A percentile compares a stretch with the other conserved stretches of the same genome.
Conservation (phyloP, 2,888 invertebrate species). For the Tetheella fluctuosa region DNA sequence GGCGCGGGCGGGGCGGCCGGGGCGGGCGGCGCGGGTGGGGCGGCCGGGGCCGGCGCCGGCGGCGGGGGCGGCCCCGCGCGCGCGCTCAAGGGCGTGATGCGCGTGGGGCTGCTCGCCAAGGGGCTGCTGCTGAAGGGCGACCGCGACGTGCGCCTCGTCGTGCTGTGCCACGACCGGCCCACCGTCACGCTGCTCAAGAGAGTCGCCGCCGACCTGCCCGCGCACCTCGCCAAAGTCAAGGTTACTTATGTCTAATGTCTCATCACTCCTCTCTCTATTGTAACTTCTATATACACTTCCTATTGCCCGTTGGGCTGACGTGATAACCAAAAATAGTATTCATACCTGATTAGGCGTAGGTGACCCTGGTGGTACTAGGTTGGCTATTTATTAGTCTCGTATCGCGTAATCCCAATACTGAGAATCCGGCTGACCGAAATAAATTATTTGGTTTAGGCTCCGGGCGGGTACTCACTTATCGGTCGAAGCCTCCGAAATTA, state of each 20-base stretch:
- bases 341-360: too few relatives aligned
- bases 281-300: too few relatives aligned
- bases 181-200: constrained; percentile 93
- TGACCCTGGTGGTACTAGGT: too few relatives aligned
- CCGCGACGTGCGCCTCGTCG: constrained; percentile 94
- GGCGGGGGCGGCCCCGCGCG: constrained; percentile 76
- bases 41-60: constrained; percentile 47
- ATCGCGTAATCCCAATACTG: too few relatives aligned
- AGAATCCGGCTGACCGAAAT: too few relatives aligned
- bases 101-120: constrained; percentile 91
- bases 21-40: constrained; percentile 18
- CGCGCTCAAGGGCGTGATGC: constrained; percentile 97
- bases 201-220: constrained; percentile 93
- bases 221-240: constrained; percentile 87
- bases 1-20: constrained; percentile 1
- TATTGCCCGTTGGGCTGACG: too few relatives aligned
- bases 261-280: too few relatives aligned
- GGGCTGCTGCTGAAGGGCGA: constrained; percentile 96
- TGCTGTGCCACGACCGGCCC: constrained; percentile 97
- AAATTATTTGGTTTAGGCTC: too few relatives aligned
- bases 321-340: too few relatives aligned
- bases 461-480: too few relatives aligned
- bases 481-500: too few relatives aligned
- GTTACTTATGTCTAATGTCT: constrained; percentile 49
- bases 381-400: too few relatives aligned